These are phyloP conservation scores for Crotalus horridus DNA, from an alignment of 2,113 vertebrate genomes.

Conservation along the genomic window DNA sequence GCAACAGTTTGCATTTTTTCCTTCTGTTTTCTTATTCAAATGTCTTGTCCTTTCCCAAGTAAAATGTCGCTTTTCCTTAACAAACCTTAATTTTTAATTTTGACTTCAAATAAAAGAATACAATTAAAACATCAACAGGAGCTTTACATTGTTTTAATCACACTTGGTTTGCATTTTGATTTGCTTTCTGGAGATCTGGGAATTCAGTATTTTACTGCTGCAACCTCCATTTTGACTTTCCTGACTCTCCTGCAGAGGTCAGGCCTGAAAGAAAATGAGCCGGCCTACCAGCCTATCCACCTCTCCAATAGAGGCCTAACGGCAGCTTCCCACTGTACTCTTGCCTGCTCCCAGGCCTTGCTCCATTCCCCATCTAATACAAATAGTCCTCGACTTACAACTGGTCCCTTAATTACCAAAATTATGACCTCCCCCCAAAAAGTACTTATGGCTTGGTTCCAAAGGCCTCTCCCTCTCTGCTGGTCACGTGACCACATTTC, in stretches of 20 bases:
- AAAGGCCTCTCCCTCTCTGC: not conserved
- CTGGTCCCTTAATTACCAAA: not conserved
- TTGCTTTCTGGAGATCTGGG: not conserved
- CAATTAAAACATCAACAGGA: conserved; percentile 43
- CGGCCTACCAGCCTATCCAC: not conserved
- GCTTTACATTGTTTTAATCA: conserved; percentile 6
- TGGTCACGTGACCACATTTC: not conserved
- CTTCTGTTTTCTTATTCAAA: conserved; percentile 54
- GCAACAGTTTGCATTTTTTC: conserved; percentile 39
- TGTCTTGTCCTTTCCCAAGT: conserved; percentile 60
- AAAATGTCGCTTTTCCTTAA: conserved; percentile 67
- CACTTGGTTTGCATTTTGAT: rapidly evolving
- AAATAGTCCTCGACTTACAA: not conserved
- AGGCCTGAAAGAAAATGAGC: not conserved
- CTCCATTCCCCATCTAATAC: not conserved
- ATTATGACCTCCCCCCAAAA: not conserved
- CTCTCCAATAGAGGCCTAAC: not conserved
- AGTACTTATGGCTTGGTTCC: not conserved
- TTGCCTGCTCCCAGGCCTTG: not conserved
- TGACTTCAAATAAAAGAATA: conserved; percentile 72
- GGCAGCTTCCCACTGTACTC: not conserved
- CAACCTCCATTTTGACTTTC: not conserved
- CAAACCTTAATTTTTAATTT: conserved; percentile 69
- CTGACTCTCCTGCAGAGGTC: not conserved
- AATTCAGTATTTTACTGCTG: not conserved